Percentiles rank a stretch among this genome's conserved stretches.
Evolutionary conservation across 2,888 invertebrate genomes (phyloP).

Genomic region (Drosophila koepferae): DNA sequence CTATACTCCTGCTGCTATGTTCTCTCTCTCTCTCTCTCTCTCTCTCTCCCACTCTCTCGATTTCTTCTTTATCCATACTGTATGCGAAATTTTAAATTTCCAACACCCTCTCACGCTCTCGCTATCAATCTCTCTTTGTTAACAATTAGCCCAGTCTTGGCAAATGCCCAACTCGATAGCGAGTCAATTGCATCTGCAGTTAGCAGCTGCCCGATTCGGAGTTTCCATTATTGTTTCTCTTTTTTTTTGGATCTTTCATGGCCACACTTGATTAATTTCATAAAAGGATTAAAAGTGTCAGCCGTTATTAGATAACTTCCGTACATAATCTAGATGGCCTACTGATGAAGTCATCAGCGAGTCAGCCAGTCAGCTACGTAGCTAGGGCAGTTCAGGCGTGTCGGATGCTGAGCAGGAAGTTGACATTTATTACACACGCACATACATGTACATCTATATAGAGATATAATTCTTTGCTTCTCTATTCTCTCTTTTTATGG

Average conservation of each 20-base stretch:
- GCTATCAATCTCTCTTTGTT: background rate
- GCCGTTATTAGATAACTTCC: conserved; percentile 71
- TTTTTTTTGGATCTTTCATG: conserved; percentile 50
- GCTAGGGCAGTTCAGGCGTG: conserved; percentile 56
- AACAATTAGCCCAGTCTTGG: conserved; percentile 17
- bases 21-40: background rate
- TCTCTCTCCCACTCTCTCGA: background rate
- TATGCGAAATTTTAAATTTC: too few relatives aligned
- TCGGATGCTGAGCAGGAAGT: conserved; percentile 81
- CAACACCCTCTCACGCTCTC: conserved; percentile 4
- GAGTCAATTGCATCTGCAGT: conserved; percentile 40
- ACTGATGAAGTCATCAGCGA: conserved; percentile 67
- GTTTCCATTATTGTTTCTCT: conserved; percentile 1
- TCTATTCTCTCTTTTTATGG: conserved; percentile 39
- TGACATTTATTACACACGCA: conserved; percentile 80
- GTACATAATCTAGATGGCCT: conserved; percentile 62
- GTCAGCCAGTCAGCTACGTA: conserved; percentile 10
- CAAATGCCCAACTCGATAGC: background rate
- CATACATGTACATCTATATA: conserved; percentile 3
- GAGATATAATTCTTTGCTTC: conserved; percentile 16
- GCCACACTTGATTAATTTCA: conserved; percentile 79
- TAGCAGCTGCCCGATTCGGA: conserved; percentile 41
- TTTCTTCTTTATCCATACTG: background rate
- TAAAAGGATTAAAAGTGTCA: conserved; percentile 75
- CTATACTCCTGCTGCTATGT: background rate